Percentiles rank a stretch among this genome's conserved stretches.
Conservation (phyloP, 2,888 invertebrate genomes). For the Orchestes rusci region DNA sequence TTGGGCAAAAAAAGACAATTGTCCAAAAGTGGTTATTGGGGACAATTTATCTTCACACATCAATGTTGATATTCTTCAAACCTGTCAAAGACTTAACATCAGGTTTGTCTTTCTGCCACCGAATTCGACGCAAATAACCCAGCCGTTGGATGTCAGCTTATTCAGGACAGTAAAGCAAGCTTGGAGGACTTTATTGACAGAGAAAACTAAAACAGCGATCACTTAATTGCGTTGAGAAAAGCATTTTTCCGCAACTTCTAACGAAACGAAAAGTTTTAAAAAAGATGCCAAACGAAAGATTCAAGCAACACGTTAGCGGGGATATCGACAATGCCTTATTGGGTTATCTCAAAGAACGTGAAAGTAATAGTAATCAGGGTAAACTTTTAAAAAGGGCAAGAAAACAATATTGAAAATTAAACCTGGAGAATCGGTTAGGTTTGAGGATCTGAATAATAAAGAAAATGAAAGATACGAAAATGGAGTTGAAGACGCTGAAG, state of each 20-base stretch:
- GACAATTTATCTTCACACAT: conserved; percentile 26
- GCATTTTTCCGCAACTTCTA: conserved; percentile 2
- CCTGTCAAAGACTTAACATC: conserved; percentile 12
- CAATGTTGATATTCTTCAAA: conserved; percentile 9
- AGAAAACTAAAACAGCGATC: conserved; percentile 2
- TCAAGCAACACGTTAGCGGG: too few species aligned
- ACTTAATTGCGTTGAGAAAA: conserved; percentile 1
- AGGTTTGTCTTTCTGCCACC: conserved; percentile 7
- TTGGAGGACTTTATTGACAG: conserved; percentile 3
- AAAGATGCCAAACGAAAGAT: conserved; percentile 3
- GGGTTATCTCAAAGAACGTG: too few species aligned
- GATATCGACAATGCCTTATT: too few species aligned
- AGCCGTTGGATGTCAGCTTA: conserved; percentile 2
- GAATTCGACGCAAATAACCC: conserved; percentile 6
- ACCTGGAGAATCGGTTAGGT: conserved; percentile 3
- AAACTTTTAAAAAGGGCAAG: conserved; percentile 1
- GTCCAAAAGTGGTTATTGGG: conserved; percentile 31
- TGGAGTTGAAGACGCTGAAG: conserved; percentile 2
- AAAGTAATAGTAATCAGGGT: neutral
- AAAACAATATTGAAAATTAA: conserved; percentile 2
- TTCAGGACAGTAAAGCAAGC: conserved; percentile 1
- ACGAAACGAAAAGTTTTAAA: conserved; percentile 3
- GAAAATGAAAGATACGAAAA: conserved; percentile 2
- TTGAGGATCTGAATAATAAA: conserved; percentile 4
- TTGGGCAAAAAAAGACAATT: conserved; percentile 23